These are phyloP conservation scores for Cyprinella venusta DNA, from an alignment of 2,797 vertebrate species.

Conservation along the genomic window DNA sequence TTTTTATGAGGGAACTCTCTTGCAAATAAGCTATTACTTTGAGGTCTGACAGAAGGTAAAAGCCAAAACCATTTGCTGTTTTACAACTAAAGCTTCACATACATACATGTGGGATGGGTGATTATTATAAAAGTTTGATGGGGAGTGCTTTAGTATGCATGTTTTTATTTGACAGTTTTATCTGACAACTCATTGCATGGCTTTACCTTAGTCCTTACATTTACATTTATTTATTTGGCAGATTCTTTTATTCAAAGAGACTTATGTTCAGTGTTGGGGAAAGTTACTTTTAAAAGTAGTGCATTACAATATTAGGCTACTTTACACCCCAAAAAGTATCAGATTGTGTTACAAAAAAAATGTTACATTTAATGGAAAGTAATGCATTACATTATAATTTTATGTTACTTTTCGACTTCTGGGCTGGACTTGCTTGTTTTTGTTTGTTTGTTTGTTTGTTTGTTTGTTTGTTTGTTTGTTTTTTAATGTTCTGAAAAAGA, in stretches of 20 bases:
- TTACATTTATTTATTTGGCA: neutral
- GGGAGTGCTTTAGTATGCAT: constrained; percentile 8
- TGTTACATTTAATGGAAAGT: neutral
- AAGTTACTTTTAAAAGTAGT: too few relatives aligned
- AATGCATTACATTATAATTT: neutral
- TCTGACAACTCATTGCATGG: neutral
- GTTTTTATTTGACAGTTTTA: neutral
- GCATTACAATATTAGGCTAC: neutral
- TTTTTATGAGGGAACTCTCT: constrained; percentile 1
- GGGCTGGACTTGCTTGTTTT: neutral
- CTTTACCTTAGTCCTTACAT: neutral
- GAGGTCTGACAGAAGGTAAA: neutral
- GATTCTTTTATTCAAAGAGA: neutral
- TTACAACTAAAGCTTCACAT: neutral
- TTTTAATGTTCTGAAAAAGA: neutral
- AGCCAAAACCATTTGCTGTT: neutral
- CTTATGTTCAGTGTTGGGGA: neutral
- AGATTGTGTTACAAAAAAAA: too few relatives aligned
- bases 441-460: too few relatives aligned
- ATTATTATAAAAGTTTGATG: neutral
- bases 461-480: too few relatives aligned
- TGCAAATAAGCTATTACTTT: constrained; percentile 8
- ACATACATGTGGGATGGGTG: neutral
- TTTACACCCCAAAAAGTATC: neutral
- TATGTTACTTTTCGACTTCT: neutral